Base-by-base conservation (phyloP, 1,140 invertebrate genomes). In the Bombus ignitus region DNA sequence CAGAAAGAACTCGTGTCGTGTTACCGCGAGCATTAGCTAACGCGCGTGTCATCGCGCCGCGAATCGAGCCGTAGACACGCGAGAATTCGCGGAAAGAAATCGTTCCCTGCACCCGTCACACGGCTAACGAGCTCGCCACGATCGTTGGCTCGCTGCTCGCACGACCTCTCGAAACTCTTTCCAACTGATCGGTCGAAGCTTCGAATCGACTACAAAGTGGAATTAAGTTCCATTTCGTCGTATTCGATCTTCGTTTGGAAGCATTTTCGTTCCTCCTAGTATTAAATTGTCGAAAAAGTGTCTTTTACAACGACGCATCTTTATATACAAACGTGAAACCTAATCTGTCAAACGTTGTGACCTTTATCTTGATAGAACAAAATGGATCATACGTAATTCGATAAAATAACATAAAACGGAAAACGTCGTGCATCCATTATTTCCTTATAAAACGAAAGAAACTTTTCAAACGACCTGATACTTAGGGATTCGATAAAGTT, bases 1-100 rank as follows among this genome's bases (percentile, higher is more conserved):
- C 73, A 66, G 90, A 84, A 88, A 85, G 81, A 66, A 68, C 53
- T 75, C 68, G 88, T 83, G 47, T 91, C 84, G 80, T 70, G 78
- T 90, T 91, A 71, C 57, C 75, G 37, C 82, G 85, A 71, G 81
- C 87, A 92, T 92, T 92, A 92, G 84, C 84, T 92, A 92, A 91
- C 82, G 85, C 83, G 91, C 91, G 90, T 92, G 87, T 92, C 91
- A 92, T 91, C 88, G 87, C 76, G 68, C 42, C 66, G 84, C 77
- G 78, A 22, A 81, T 85, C 77, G 83, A 12, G 4, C 8, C 39
- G 32, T 39, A 22, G 37, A 66, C 83, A 85, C 77, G 84, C 87
- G 74, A 87, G 65, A 68, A 86, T 88, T 78, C 70, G 66, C 32
- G 35, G 74, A 68, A 81, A 79, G 75, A 79, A 81, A 79, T 53